Evolutionary conservation across 2,888 invertebrate genomes (phyloP), one percentile per base, ranked within the genome.

Genomic region (Caenorhabditis zanzibari): DNA sequence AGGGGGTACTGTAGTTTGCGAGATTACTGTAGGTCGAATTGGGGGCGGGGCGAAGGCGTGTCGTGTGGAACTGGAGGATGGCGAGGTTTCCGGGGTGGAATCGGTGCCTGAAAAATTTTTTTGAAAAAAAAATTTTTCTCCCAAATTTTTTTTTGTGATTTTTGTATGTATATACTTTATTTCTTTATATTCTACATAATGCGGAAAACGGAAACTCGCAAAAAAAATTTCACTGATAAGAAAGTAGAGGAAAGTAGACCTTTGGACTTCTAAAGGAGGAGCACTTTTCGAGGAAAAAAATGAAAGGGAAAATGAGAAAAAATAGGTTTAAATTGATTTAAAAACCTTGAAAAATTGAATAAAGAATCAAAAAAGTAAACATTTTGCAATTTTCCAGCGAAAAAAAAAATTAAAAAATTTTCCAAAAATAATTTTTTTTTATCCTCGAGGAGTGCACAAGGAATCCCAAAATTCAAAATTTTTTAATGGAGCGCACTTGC

Each of bases 71-170:
- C 75, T 75, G 59, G 85, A n/a, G n/a, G n/a, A 82, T n/a, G 85
- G 82, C 2, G 82, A 82, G 12, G 85, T 77, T 66, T 81, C 81
- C 16, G 81, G 84, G 16, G 84, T 81, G 19, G 84, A 84, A 69
- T 77, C 81, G 77, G 32, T 58, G 22, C 76, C 80, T 80, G 68
- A 4, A 71, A 56, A 6, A 7, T 6, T 32, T 32, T 32, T 32
- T 32, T 32, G 32, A 32, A 32, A 32, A 32, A 7, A 7, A n/a
- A n/a, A n/a, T n/a, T n/a, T n/a, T n/a, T n/a, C n/a, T 12, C 28
- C 19, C 4, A 32, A 6, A 32, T 32, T 44, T 49, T 49, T 66
- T 28, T 28, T 32, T 49, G 44, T 38, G 26, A 59, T n/a, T n/a
- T n/a, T n/a, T n/a, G 12, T 28, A 24, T 63, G 49, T 49, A 22